Conservation (phyloP, 2,888 invertebrate genomes). For the Drosophila niveifrons region DNA sequence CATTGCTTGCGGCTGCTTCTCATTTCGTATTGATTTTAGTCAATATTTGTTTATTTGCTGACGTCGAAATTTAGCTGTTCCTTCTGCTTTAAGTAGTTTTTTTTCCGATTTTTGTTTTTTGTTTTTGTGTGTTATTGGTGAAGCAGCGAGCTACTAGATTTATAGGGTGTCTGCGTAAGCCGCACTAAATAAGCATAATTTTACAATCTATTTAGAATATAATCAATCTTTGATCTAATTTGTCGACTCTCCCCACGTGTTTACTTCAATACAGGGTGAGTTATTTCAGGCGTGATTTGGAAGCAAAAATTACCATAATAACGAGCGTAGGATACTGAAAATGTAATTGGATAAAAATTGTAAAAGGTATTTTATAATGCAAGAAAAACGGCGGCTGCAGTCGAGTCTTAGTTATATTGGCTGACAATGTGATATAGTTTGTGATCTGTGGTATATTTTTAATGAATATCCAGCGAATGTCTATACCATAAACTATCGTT, state of each 20-base stretch:
- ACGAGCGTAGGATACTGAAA: too few species aligned
- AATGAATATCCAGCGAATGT: too few species aligned
- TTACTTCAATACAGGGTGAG: constrained; percentile 30
- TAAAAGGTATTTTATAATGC: too few species aligned
- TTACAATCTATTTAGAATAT: constrained; percentile 7
- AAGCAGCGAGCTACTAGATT: background rate
- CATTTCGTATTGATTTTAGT: constrained; percentile 67
- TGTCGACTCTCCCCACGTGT: constrained; percentile 4
- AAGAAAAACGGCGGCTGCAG: too few species aligned
- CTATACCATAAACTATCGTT: too few species aligned
- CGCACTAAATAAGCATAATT: background rate
- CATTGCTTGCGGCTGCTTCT: constrained; percentile 39
- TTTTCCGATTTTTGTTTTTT: constrained; percentile 5
- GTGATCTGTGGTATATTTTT: too few species aligned
- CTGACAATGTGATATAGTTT: too few species aligned
- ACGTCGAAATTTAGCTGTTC: constrained; percentile 59
- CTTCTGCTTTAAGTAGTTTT: constrained; percentile 35
- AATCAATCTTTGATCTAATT: constrained; percentile 23
- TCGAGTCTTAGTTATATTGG: too few species aligned
- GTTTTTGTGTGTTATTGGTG: background rate
- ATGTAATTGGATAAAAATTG: too few species aligned
- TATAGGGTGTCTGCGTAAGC: constrained; percentile 43
- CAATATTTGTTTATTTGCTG: constrained; percentile 78
- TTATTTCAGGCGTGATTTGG: background rate
- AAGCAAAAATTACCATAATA: too few species aligned